Conservation (phyloP, 2,797 vertebrate genomes). For the Lepilemur ruficaudatus region DNA sequence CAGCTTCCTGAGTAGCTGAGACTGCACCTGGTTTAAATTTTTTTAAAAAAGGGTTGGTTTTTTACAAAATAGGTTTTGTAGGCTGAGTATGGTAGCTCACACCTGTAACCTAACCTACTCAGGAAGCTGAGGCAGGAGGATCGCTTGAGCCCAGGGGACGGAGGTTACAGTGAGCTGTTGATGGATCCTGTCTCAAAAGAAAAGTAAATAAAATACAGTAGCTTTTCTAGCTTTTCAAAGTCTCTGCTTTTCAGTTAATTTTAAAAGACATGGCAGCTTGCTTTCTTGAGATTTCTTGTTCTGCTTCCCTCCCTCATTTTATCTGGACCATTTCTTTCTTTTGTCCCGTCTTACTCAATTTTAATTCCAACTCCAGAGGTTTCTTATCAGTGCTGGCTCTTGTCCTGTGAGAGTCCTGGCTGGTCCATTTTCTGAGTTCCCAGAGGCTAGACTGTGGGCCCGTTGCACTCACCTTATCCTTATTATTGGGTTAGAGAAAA, state of each 20-base stretch:
- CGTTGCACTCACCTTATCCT: too few relatives aligned
- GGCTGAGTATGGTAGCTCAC: too few relatives aligned
- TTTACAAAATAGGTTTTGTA: neutral
- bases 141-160: neutral
- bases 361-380: neutral
- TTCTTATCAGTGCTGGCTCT: neutral
- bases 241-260: neutral
- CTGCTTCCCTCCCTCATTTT: neutral
- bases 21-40: neutral
- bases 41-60: neutral
- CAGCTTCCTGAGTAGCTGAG: neutral
- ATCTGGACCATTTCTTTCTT: neutral
- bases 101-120: neutral
- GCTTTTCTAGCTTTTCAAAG: neutral
- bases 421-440: neutral
- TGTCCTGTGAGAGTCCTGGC: neutral
- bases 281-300: neutral
- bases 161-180: neutral
- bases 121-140: neutral
- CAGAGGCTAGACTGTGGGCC: neutral
- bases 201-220: neutral
- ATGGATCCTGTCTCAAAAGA: neutral
- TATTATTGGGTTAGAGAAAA: too few relatives aligned
- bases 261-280: neutral
- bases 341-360: neutral